Evolutionary conservation across 2,888 invertebrate species (phyloP).

Genomic region (Maniola hyperantus): DNA sequence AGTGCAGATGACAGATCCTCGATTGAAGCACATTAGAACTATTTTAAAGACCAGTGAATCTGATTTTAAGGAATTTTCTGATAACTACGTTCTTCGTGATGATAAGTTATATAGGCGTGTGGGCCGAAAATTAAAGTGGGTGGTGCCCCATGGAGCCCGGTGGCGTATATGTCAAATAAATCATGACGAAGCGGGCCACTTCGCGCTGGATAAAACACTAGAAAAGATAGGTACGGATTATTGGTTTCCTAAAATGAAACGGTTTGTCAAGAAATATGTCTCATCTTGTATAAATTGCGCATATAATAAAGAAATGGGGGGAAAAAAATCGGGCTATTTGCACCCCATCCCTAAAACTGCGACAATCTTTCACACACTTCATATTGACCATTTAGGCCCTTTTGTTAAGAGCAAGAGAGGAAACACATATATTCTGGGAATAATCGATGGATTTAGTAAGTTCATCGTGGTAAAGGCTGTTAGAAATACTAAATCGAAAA

Average conservation of each 20-base stretch:
- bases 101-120: conserved; percentile 28
- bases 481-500: neutral
- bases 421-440: neutral
- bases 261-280: conserved; percentile 36
- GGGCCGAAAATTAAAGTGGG: conserved; percentile 16
- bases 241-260: conserved; percentile 20
- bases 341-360: conserved; percentile 36
- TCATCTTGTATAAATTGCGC: conserved; percentile 33
- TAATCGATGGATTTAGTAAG: neutral
- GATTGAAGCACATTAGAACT: conserved; percentile 1
- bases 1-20: conserved; percentile 9
- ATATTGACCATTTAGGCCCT: neutral
- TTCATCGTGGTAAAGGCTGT: neutral
- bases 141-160: conserved; percentile 19
- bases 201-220: conserved; percentile 27
- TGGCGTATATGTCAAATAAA: conserved; percentile 22
- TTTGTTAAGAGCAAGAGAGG: neutral
- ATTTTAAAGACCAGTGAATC: neutral
- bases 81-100: conserved; percentile 29
- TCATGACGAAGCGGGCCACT: conserved; percentile 35
- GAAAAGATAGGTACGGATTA: neutral
- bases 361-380: neutral
- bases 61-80: conserved; percentile 12
- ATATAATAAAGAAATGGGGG: conserved; percentile 31
- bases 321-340: conserved; percentile 30